phyloP scores from a whole-genome alignment of 2,113 vertebrate genomes.

The Anser brachyrhynchus region DNA sequence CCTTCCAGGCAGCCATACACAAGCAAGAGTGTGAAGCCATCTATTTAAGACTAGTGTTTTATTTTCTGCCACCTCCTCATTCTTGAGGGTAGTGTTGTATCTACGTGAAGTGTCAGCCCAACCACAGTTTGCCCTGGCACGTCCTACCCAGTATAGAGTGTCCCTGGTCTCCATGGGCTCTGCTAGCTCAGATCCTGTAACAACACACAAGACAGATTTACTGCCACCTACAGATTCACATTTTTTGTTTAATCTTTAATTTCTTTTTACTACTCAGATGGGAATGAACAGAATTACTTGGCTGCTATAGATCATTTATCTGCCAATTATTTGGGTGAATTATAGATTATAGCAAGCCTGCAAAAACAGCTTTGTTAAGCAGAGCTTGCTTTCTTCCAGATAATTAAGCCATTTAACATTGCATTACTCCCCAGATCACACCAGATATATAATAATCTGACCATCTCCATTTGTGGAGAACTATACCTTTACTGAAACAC shows the following conservation, averaged over 20 bases:
- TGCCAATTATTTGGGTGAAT: constrained; percentile 33
- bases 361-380: background rate
- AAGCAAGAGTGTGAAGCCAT: background rate
- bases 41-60: background rate
- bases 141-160: background rate
- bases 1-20: background rate
- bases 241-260: background rate
- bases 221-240: background rate
- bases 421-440: background rate
- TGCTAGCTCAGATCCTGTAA: background rate
- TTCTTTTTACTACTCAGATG: background rate
- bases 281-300: constrained; percentile 37
- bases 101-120: background rate
- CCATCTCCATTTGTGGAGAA: background rate
- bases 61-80: background rate
- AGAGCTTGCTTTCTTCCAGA: constrained; percentile 14
- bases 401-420: constrained; percentile 5
- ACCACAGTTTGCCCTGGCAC: background rate
- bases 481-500: background rate
- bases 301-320: background rate
- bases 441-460: background rate
- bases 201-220: background rate
- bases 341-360: background rate
- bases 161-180: background rate
- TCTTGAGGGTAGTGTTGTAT: background rate